Evolutionary conservation across 2,113 vertebrate genomes (phyloP).

Genomic region (Cygnus atratus): DNA sequence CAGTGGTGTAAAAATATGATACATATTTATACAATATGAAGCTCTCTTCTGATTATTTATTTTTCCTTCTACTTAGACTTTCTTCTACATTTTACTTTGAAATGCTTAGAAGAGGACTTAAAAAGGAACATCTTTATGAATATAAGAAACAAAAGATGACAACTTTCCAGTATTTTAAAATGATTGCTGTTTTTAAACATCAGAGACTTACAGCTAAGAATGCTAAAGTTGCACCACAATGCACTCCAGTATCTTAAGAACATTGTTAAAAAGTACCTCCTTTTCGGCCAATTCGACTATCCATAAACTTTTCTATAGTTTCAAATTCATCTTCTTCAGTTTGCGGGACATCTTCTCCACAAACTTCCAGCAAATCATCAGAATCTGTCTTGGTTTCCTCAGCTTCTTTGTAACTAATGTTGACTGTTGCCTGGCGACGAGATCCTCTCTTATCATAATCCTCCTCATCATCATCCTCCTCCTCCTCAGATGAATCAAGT

Average conservation of each 20-base stretch:
- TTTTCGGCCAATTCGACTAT: conserved; percentile 88
- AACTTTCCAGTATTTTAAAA: background rate
- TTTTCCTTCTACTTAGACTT: background rate
- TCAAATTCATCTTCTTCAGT: conserved; percentile 98
- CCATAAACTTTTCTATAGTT: conserved; percentile 97
- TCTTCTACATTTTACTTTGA: background rate
- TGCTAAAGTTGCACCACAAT: background rate
- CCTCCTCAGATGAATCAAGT: conserved; percentile 78
- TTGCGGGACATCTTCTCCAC: conserved; percentile 93
- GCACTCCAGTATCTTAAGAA: background rate
- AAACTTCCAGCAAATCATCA: conserved; percentile 93
- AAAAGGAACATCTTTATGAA: background rate
- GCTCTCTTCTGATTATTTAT: background rate
- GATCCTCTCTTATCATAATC: conserved; percentile 90
- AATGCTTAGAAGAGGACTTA: background rate
- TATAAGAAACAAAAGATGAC: background rate
- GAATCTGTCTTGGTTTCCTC: conserved; percentile 98
- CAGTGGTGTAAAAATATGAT: background rate
- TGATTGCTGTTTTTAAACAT: background rate
- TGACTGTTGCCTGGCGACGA: conserved; percentile 95
- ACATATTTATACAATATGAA: background rate
- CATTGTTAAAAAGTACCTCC: conserved; percentile 79
- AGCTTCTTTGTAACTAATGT: conserved; percentile 97
- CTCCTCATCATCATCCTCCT: conserved; percentile 79
- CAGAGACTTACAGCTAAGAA: background rate